Evolutionary conservation across 1,140 invertebrate genomes (phyloP), one percentile per base, ranked within the genome.

Genomic region (Pseudomyrmex concolor): DNA sequence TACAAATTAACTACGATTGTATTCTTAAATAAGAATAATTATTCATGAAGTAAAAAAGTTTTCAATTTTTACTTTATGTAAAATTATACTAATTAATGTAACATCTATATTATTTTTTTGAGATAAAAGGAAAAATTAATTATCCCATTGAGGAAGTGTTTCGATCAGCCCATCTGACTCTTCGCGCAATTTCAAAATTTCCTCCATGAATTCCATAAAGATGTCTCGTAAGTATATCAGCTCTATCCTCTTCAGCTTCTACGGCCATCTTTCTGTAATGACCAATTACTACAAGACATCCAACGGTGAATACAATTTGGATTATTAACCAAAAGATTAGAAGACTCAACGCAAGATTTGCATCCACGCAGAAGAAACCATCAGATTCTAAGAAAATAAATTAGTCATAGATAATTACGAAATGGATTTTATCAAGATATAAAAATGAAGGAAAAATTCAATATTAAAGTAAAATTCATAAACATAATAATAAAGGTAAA

Each of bases 91-190:
- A 48, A 62, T 45, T 15, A 15, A 48, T 19, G 0, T 25, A 25
- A 25, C 57, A 71, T 1, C 3, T 45, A 15, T 63, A 25, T 25
- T 5, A 0, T 1, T 55, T 0, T 15, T 57, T 22, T 59, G 9
- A 17, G 34, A 48, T 68, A 1, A 1, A 3, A 59, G 25, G 45
- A 51, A 48, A 4, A 67, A 45, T 12, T 17, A 62, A 66, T 73
- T n/a, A 74, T 64, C 43, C 54, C 62, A 85, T 63, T n/a, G 84
- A 70, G 15, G 85, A 92, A 25, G 82, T 80, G 57, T 90, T 91
- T 54, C 91, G 90, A 71, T 94, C 94, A 0, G 93, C 94, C 94
- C 94, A 94, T 17, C 91, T 91, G 19, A 94, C 94, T 43, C 93
- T 90, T 68, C 93, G 89, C 7, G 91, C 84, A 45, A 94, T 92